phyloP scores from a whole-genome alignment of 2,888 invertebrate species.

The Cryptocephalus primarius region DNA sequence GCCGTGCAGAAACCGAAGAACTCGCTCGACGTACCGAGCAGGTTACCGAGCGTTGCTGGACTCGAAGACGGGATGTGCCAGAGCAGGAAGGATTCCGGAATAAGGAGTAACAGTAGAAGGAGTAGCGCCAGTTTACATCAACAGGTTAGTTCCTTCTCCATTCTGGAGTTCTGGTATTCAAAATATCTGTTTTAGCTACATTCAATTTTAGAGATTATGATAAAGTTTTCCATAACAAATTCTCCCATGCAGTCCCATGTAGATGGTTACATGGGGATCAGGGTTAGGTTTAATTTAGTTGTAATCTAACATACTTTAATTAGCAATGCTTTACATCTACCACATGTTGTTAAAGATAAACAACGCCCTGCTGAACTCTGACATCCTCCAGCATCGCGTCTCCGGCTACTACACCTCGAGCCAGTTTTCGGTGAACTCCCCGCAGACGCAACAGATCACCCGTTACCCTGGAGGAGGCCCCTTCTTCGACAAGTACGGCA shows the following conservation, averaged over 20 bases:
- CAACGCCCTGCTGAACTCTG: slow-evolving; percentile 49
- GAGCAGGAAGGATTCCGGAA: slow-evolving; percentile 81
- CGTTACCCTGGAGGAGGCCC: slow-evolving; percentile 16
- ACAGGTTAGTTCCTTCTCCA: slow-evolving; percentile 47
- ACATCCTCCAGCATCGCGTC: slow-evolving; percentile 68
- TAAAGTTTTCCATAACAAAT: no score
- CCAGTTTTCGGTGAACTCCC: slow-evolving; percentile 50
- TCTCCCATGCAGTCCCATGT: no score
- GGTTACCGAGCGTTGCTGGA: slow-evolving; percentile 26
- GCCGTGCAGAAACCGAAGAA: slow-evolving; percentile 39
- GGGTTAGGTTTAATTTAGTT: no score
- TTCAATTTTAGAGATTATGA: no score
- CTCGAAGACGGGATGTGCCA: slow-evolving; percentile 62
- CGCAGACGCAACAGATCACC: slow-evolving; percentile 23
- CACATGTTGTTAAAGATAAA: slow-evolving; percentile 23
- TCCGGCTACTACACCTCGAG: slow-evolving; percentile 85
- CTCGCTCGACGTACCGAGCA: slow-evolving; percentile 33
- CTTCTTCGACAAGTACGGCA: slow-evolving; percentile 55
- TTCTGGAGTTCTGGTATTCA: background rate
- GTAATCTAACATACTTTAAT: background rate
- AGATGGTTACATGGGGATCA: no score
- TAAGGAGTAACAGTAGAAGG: slow-evolving; percentile 71
- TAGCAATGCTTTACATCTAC: background rate
- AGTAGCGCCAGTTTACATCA: slow-evolving; percentile 60
- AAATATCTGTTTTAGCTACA: background rate